These are phyloP conservation scores for Tenthredo scrophulariae DNA, from an alignment of 2,888 invertebrate species.

Conservation along the genomic window DNA sequence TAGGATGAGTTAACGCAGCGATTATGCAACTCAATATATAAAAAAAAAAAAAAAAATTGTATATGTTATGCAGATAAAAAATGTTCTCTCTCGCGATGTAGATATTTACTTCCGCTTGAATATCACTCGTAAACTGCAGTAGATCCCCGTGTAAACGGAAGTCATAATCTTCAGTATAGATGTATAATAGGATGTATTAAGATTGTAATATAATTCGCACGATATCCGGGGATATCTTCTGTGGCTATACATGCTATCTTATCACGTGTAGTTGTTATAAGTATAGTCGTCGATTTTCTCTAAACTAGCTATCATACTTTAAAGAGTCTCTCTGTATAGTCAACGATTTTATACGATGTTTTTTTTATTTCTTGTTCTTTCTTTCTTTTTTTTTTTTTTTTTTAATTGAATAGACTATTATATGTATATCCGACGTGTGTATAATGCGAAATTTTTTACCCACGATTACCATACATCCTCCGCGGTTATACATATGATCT, in stretches of 20 bases:
- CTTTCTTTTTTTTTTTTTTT: too few species aligned
- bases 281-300: neutral
- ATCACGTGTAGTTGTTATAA: neutral
- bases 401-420: neutral
- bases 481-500: neutral
- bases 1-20: neutral
- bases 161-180: neutral
- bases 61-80: neutral
- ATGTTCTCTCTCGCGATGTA: neutral
- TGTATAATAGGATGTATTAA: neutral
- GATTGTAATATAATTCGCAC: neutral
- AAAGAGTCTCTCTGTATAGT: neutral
- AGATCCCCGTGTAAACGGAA: neutral
- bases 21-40: too few species aligned
- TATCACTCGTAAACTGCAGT: neutral
- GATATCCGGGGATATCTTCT: neutral
- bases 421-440: neutral
- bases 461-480: slow-evolving; percentile 40
- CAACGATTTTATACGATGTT: neutral
- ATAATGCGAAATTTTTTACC: neutral
- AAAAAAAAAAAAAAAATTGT: neutral
- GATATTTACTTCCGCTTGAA: neutral
- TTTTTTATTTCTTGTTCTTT: too few species aligned
- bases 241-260: neutral
- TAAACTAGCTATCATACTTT: neutral